These are phyloP conservation scores for Plectrocnemia conspersa DNA, from an alignment of 1,140 invertebrate genomes.

Conservation along the genomic window DNA sequence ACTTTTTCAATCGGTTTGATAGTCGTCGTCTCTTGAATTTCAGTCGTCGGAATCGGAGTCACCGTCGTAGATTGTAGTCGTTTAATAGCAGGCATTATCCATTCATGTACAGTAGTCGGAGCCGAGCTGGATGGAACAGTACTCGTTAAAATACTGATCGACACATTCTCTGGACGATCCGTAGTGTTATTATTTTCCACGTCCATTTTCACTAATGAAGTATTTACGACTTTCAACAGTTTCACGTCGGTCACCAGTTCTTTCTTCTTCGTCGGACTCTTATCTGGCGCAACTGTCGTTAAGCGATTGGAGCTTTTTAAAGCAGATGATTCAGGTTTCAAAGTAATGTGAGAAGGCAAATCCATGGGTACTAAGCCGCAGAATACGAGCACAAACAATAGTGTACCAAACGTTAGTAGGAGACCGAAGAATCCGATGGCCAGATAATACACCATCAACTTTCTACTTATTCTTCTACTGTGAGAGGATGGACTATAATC, in stretches of 20 bases:
- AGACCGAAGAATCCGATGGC: slow-evolving; percentile 17
- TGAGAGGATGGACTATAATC: slow-evolving; percentile 50
- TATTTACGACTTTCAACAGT: slow-evolving; percentile 35
- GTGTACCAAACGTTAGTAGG: slow-evolving; percentile 10
- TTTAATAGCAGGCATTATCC: slow-evolving; percentile 32
- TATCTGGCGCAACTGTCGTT: slow-evolving; percentile 14
- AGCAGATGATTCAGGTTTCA: neutral
- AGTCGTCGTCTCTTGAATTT: slow-evolving; percentile 35
- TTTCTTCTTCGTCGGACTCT: slow-evolving; percentile 27
- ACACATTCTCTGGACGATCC: neutral
- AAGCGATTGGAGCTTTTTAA: neutral
- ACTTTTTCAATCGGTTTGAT: slow-evolving; percentile 36
- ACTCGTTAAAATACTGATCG: neutral
- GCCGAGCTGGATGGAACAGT: slow-evolving; percentile 1
- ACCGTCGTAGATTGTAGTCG: slow-evolving; percentile 33
- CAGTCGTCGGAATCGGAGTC: slow-evolving; percentile 32
- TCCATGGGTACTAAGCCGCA: slow-evolving; percentile 24
- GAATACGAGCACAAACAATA: slow-evolving; percentile 19
- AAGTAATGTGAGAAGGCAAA: slow-evolving; percentile 8
- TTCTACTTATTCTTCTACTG: slow-evolving; percentile 28
- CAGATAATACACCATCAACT: slow-evolving; percentile 23
- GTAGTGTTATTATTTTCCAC: neutral
- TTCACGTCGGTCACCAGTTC: slow-evolving; percentile 26
- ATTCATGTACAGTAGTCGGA: slow-evolving; percentile 13
- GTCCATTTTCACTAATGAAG: slow-evolving; percentile 29